Conservation (phyloP, 35 echinoderm and acorn worm species). For the Ptychodera flava region DNA sequence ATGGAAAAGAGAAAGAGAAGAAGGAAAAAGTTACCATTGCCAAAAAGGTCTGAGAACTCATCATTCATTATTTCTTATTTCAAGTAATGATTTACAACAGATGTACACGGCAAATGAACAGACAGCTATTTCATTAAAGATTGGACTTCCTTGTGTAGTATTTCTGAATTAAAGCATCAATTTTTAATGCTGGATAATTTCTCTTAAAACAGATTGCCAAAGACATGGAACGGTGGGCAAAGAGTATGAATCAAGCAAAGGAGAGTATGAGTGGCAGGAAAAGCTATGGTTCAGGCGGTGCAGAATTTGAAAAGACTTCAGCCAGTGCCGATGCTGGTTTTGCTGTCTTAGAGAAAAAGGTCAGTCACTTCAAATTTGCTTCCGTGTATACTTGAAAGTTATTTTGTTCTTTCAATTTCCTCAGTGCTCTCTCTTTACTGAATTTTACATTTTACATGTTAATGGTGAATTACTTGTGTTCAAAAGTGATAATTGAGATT, state of each 20-base stretch:
- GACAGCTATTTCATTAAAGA: too few relatives aligned
- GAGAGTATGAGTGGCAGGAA: constrained; percentile 29
- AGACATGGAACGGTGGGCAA: constrained; percentile 96
- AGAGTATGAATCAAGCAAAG: constrained; percentile 74
- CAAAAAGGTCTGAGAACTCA: constrained; percentile 68
- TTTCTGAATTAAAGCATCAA: too few relatives aligned
- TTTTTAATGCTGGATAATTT: too few relatives aligned
- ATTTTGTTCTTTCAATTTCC: too few relatives aligned
- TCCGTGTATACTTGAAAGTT: background rate
- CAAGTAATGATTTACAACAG: too few relatives aligned
- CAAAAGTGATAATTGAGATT: too few relatives aligned
- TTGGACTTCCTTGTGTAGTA: too few relatives aligned
- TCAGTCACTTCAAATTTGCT: constrained; percentile 11
- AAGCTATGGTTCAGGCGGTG: background rate
- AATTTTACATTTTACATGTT: too few relatives aligned
- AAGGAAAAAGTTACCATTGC: constrained; percentile 74
- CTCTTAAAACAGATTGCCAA: constrained; percentile 91
- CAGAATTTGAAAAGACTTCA: constrained; percentile 9
- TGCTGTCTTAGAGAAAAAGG: constrained; percentile 81
- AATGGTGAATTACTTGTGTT: too few relatives aligned
- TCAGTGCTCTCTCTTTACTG: too few relatives aligned
- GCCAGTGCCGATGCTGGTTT: constrained; percentile 91
- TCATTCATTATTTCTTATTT: too few relatives aligned
- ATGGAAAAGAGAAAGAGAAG: constrained; percentile 46
- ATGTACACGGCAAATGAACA: too few relatives aligned